A percentile compares a stretch with the other conserved stretches of the same genome.
Conservation (phyloP, 2,113 vertebrate genomes). For the Phyllostomus hastatus region DNA sequence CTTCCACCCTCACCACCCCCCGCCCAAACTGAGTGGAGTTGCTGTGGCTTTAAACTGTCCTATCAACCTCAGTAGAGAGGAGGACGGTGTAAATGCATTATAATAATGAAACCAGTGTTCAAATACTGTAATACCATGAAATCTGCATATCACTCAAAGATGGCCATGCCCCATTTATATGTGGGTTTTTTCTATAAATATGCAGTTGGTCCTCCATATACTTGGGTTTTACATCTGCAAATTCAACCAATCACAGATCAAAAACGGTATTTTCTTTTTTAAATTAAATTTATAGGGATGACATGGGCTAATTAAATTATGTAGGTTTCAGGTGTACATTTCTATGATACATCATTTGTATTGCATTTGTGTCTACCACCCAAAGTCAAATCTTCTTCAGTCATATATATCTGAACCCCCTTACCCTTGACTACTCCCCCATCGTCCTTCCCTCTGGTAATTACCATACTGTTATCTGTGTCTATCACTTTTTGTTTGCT, state of each 20-base stretch:
- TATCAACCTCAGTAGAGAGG: neutral
- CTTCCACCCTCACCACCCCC: neutral
- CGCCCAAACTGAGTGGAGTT: neutral
- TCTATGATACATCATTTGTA: neutral
- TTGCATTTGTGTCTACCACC: neutral
- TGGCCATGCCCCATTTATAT: neutral
- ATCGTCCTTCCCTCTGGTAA: neutral
- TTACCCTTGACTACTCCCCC: neutral
- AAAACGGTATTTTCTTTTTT: neutral
- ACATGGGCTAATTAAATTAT: neutral
- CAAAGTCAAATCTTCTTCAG: neutral
- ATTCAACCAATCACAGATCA: neutral
- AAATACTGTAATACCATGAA: neutral
- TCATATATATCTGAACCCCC: neutral
- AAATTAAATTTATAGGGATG: neutral
- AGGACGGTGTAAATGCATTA: neutral
- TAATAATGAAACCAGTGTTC: neutral
- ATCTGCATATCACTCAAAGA: neutral
- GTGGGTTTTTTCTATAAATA: neutral
- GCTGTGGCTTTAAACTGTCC: neutral
- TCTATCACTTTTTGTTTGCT: neutral
- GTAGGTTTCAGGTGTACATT: neutral
- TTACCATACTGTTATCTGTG: neutral
- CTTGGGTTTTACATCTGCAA: neutral
- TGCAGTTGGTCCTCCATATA: neutral